Conservation (phyloP, 2,113 vertebrate genomes). For the Lepus americanus region DNA sequence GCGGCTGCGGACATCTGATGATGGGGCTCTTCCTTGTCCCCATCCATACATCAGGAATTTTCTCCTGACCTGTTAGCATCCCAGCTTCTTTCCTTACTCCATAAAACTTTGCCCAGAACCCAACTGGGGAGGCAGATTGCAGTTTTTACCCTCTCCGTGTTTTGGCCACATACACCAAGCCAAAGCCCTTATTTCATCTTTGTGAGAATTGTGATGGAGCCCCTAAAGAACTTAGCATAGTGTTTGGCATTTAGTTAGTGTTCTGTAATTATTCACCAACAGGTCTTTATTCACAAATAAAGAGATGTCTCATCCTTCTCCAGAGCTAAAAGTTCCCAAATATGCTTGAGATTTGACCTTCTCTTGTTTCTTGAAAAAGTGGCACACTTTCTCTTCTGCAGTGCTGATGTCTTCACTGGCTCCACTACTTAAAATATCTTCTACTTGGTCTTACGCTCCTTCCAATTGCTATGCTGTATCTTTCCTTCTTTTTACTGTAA, state of each 20-base stretch:
- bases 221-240: background rate
- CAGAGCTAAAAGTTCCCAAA: background rate
- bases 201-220: background rate
- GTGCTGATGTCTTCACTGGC: background rate
- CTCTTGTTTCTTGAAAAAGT: background rate
- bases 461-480: background rate
- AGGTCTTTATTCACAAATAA: constrained; percentile 21
- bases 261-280: background rate
- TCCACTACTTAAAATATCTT: background rate
- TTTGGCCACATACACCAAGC: too few relatives aligned
- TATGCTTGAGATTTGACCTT: constrained; percentile 5
- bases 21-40: too few relatives aligned
- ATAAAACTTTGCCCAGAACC: too few relatives aligned
- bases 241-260: background rate
- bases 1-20: too few relatives aligned
- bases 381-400: background rate
- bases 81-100: too few relatives aligned
- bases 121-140: too few relatives aligned
- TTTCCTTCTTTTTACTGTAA: background rate
- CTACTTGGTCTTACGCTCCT: background rate
- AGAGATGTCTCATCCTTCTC: background rate
- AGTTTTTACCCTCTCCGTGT: too few relatives aligned
- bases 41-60: too few relatives aligned
- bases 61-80: too few relatives aligned
- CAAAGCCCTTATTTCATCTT: background rate